Conservation (phyloP, 2,797 vertebrate species). For the Epinephelus coioides region DNA sequence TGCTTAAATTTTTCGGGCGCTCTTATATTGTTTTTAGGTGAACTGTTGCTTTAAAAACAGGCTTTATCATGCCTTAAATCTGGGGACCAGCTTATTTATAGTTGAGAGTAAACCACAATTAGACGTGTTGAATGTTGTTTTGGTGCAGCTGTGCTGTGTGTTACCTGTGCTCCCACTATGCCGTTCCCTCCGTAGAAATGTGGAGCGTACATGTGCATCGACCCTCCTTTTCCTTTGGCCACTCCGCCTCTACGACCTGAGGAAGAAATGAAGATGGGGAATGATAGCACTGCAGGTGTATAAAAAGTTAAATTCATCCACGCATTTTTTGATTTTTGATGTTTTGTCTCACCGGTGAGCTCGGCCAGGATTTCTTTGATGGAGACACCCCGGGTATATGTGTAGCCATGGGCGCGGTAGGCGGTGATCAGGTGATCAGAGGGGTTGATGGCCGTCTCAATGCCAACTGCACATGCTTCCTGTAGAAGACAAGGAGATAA, state of each 20-base stretch:
- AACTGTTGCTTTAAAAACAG: too few relatives aligned
- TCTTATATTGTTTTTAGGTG: too few relatives aligned
- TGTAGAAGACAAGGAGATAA: slow-evolving; percentile 58
- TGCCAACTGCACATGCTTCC: slow-evolving; percentile 96
- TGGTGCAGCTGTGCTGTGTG: not conserved
- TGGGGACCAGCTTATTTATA: not conserved
- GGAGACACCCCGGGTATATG: slow-evolving; percentile 90
- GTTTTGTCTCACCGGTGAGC: slow-evolving; percentile 89
- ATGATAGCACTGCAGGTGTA: accelerated
- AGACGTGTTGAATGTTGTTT: not conserved
- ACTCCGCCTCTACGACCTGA: slow-evolving; percentile 92
- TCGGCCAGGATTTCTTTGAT: slow-evolving; percentile 92
- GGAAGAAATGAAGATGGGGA: accelerated
- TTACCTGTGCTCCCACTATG: slow-evolving; percentile 98
- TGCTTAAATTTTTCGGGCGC: too few relatives aligned
- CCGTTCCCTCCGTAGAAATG: slow-evolving; percentile 97
- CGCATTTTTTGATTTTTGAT: accelerated
- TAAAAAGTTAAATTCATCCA: too few relatives aligned
- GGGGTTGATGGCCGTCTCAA: slow-evolving; percentile 90
- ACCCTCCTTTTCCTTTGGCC: slow-evolving; percentile 95
- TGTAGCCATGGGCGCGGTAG: slow-evolving; percentile 93
- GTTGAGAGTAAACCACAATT: not conserved
- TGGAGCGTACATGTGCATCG: slow-evolving; percentile 96
- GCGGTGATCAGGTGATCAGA: slow-evolving; percentile 96
- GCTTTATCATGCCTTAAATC: not conserved